These are phyloP conservation scores for Ladona fulva DNA, from an alignment of 1,140 invertebrate genomes.

Conservation along the genomic window DNA sequence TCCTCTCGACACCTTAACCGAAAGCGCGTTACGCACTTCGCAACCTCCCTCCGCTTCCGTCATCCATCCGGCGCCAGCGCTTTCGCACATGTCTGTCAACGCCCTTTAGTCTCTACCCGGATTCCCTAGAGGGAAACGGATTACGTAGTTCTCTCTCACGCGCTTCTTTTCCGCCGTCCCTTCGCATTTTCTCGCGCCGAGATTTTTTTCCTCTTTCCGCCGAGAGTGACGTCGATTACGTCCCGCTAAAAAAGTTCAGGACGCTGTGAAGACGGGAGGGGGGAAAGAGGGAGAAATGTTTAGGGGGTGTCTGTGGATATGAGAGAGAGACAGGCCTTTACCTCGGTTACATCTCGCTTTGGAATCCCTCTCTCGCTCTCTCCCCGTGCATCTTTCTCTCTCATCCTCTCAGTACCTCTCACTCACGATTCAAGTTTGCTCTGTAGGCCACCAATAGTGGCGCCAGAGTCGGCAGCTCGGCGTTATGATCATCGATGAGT, in stretches of 20 bases:
- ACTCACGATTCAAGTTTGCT: neutral
- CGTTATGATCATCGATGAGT: slow-evolving; percentile 4
- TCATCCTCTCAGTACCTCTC: neutral
- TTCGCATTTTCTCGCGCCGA: neutral
- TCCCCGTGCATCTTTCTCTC: neutral
- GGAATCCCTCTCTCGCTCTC: neutral
- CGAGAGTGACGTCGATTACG: neutral
- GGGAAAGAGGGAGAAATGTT: neutral
- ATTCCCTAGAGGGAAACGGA: too few species aligned
- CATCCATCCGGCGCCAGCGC: too few species aligned
- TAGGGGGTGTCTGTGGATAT: neutral
- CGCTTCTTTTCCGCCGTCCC: neutral
- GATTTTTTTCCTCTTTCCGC: too few species aligned
- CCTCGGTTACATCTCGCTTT: neutral
- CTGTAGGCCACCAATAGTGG: neutral
- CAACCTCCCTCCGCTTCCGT: too few species aligned
- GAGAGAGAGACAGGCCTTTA: neutral
- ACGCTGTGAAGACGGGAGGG: neutral
- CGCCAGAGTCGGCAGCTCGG: neutral
- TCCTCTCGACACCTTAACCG: neutral
- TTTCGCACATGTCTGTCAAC: too few species aligned
- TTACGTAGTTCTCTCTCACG: neutral
- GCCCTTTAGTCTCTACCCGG: too few species aligned
- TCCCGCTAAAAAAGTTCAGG: neutral
- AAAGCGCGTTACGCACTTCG: too few species aligned